Conservation (phyloP, 2,113 vertebrate genomes). For the Onychostoma macrolepis region DNA sequence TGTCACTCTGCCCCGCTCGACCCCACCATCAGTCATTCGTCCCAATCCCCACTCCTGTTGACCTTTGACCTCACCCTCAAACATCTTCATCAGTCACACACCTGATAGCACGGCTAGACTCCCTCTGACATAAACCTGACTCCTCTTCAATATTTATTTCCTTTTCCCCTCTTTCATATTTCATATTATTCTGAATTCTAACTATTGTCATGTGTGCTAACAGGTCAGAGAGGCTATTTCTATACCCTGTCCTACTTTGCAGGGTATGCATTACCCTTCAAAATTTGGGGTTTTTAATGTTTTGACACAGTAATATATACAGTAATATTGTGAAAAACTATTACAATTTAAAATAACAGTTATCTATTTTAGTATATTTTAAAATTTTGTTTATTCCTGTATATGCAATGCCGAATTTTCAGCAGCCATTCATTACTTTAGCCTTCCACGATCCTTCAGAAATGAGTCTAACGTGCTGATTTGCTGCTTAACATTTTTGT, state of each 20-base stretch:
- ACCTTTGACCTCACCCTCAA: constrained; percentile 47
- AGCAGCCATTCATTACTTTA: too few species aligned
- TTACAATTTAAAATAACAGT: background rate
- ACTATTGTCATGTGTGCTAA: background rate
- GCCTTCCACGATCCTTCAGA: background rate
- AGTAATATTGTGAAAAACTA: background rate
- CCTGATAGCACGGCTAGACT: constrained; percentile 33
- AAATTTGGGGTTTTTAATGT: background rate
- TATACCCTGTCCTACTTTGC: background rate
- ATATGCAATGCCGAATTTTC: background rate
- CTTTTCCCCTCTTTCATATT: background rate
- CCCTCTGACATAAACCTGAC: constrained; percentile 21
- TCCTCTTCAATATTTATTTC: constrained; percentile 28
- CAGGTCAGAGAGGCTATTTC: constrained; percentile 5
- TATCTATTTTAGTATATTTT: background rate
- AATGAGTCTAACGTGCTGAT: background rate
- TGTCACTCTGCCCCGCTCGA: constrained; percentile 42
- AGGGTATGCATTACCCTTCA: background rate
- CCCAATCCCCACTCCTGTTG: constrained; percentile 40
- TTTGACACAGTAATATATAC: background rate
- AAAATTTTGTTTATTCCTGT: background rate
- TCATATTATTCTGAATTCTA: background rate
- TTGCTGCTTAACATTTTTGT: background rate
- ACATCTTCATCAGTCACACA: constrained; percentile 49
- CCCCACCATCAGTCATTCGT: constrained; percentile 54